Percentiles rank a stretch among this genome's conserved stretches.
These are phyloP conservation scores for Aelia acuminata DNA, from an alignment of 2,888 invertebrate species.

Conservation along the genomic window DNA sequence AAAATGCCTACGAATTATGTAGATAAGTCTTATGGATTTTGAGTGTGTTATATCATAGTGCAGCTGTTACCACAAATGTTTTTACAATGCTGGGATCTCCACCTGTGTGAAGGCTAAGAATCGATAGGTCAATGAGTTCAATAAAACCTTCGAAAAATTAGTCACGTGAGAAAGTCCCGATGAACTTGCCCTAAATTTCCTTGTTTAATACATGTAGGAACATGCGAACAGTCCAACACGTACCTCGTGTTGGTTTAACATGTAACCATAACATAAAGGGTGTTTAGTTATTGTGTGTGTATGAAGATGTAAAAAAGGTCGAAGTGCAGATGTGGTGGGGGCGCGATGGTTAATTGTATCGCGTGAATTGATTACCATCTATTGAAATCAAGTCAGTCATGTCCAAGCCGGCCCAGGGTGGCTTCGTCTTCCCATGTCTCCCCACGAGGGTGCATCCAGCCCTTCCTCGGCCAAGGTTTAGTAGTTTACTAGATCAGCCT, in stretches of 20 bases:
- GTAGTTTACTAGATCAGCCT: too few species aligned
- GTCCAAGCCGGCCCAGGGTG: background rate
- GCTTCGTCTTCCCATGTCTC: background rate
- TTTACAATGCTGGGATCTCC: background rate
- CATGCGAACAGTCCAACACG: too few species aligned
- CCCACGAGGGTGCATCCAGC: background rate
- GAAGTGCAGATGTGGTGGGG: background rate
- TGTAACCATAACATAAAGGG: too few species aligned
- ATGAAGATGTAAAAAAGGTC: background rate
- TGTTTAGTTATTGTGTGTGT: background rate
- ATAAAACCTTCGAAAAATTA: background rate
- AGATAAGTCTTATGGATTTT: too few species aligned
- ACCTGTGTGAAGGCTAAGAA: background rate
- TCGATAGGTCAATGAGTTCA: background rate
- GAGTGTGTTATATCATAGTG: too few species aligned
- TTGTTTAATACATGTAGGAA: too few species aligned
- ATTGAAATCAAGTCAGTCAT: slow-evolving; percentile 15
- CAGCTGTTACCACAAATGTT: background rate
- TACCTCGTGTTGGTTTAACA: too few species aligned
- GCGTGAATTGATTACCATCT: slow-evolving; percentile 31
- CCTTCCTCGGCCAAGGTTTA: background rate
- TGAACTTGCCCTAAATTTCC: background rate
- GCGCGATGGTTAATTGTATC: slow-evolving; percentile 6
- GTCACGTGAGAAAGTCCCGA: background rate
- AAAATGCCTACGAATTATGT: too few species aligned